Evolutionary conservation across 2,797 vertebrate genomes (phyloP).

Genomic region (Chelonia mydas): DNA sequence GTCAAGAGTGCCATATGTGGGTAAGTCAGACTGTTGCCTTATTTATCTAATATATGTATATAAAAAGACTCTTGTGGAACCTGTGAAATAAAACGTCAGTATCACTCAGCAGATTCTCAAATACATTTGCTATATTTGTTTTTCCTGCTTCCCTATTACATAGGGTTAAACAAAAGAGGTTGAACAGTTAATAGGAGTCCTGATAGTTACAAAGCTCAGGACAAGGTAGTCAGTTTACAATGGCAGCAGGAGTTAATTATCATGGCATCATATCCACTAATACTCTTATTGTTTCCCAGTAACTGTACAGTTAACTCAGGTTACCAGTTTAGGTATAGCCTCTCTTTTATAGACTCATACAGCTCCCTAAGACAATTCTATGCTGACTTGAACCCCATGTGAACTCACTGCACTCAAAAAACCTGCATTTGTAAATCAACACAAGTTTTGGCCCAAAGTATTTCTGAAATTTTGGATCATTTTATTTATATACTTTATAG

Average conservation of each 20-base stretch:
- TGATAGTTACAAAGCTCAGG: background rate
- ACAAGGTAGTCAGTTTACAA: background rate
- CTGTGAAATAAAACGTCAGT: slow-evolving; percentile 49
- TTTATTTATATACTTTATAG: background rate
- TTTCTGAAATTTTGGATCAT: background rate
- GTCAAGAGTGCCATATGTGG: slow-evolving; percentile 68
- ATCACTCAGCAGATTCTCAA: slow-evolving; percentile 37
- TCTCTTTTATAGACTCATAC: background rate
- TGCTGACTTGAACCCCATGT: background rate
- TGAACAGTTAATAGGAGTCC: background rate
- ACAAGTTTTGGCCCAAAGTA: background rate
- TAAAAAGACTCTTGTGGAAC: slow-evolving; percentile 19
- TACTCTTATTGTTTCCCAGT: background rate
- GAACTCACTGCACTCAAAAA: background rate
- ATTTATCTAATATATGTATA: slow-evolving; percentile 50
- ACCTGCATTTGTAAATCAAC: background rate
- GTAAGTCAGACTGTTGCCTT: slow-evolving; percentile 61
- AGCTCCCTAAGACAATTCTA: background rate
- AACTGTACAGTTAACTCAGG: background rate
- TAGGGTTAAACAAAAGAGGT: background rate
- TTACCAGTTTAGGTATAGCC: background rate
- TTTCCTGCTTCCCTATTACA: slow-evolving; percentile 2
- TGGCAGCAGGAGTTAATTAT: background rate
- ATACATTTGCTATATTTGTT: background rate
- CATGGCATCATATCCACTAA: background rate